Evolutionary conservation across 2,797 vertebrate species (phyloP).

Genomic region (Manis javanica): DNA sequence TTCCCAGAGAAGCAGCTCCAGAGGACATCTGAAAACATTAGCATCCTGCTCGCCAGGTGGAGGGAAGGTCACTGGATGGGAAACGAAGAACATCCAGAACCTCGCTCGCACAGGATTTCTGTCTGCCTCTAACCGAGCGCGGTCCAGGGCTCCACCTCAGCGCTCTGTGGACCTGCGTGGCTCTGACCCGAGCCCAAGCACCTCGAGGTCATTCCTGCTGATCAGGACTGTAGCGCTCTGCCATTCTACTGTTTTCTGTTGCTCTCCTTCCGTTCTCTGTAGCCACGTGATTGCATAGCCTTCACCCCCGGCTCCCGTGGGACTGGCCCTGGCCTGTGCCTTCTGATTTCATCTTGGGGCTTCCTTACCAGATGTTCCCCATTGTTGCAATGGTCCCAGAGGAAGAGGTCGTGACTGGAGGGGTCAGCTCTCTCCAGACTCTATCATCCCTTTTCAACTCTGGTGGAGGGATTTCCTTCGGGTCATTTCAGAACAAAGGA

Average conservation of each 20-base stretch:
- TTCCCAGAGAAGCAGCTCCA: slow-evolving; percentile 62
- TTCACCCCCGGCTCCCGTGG: background rate
- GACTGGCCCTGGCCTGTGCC: background rate
- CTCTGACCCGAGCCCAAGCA: slow-evolving; percentile 45
- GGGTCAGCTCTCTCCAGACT: background rate
- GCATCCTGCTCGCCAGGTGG: slow-evolving; percentile 51
- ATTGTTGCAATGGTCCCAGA: background rate
- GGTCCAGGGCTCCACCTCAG: background rate
- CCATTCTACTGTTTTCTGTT: background rate
- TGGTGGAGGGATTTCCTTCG: background rate
- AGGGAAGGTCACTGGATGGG: slow-evolving; percentile 78
- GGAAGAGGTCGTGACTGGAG: background rate
- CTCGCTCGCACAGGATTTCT: slow-evolving; percentile 73
- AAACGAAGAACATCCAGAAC: slow-evolving; percentile 72
- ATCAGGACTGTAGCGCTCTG: background rate
- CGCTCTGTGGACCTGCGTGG: slow-evolving; percentile 31
- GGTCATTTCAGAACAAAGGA: slow-evolving; percentile 1
- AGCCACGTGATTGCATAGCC: background rate
- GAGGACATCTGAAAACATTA: slow-evolving; percentile 64
- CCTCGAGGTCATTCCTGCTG: slow-evolving; percentile 49
- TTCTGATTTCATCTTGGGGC: slow-evolving; percentile 24
- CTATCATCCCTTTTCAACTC: background rate
- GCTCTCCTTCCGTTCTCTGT: slow-evolving; percentile 43
- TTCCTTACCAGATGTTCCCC: background rate
- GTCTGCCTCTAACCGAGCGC: slow-evolving; percentile 63